Conservation (phyloP, 2,888 invertebrate species). For the Drosophila cognata region DNA sequence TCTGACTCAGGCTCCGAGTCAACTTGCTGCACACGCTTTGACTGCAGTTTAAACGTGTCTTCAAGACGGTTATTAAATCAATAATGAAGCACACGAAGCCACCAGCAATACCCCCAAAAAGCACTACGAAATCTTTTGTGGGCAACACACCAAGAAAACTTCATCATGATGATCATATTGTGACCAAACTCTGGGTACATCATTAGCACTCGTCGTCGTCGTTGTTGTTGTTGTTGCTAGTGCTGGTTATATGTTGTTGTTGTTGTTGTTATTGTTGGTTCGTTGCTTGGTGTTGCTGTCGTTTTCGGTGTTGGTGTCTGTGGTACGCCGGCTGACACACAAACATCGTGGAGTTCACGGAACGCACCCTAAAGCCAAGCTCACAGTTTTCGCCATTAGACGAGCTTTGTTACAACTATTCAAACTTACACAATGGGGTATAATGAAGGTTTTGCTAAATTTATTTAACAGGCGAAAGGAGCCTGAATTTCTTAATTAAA, state of each 20-base stretch:
- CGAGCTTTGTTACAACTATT: conserved; percentile 58
- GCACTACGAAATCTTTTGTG: conserved; percentile 42
- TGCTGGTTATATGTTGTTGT: conserved; percentile 11
- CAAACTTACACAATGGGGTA: neutral
- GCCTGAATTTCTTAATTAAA: neutral
- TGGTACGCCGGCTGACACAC: conserved; percentile 81
- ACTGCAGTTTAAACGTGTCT: conserved; percentile 78
- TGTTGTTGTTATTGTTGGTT: conserved; percentile 19
- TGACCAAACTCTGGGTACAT: conserved; percentile 63
- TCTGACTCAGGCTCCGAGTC: conserved; percentile 38
- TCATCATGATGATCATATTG: conserved; percentile 49
- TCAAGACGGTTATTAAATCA: conserved; percentile 82
- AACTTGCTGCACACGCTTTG: conserved; percentile 62
- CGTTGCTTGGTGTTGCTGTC: conserved; percentile 28
- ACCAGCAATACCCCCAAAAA: conserved; percentile 35
- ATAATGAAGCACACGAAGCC: conserved; percentile 83
- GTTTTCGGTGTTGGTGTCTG: conserved; percentile 49
- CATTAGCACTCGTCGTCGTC: conserved; percentile 70
- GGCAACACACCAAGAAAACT: conserved; percentile 31
- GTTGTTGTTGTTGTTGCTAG: conserved; percentile 18
- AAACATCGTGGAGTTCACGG: conserved; percentile 85
- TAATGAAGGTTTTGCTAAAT: neutral
- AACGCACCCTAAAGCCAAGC: conserved; percentile 85
- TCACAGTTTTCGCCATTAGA: conserved; percentile 65
- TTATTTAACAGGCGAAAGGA: neutral